Evolutionary conservation across 2,797 vertebrate species (phyloP).

Genomic region (Anisognathus igniventris): DNA sequence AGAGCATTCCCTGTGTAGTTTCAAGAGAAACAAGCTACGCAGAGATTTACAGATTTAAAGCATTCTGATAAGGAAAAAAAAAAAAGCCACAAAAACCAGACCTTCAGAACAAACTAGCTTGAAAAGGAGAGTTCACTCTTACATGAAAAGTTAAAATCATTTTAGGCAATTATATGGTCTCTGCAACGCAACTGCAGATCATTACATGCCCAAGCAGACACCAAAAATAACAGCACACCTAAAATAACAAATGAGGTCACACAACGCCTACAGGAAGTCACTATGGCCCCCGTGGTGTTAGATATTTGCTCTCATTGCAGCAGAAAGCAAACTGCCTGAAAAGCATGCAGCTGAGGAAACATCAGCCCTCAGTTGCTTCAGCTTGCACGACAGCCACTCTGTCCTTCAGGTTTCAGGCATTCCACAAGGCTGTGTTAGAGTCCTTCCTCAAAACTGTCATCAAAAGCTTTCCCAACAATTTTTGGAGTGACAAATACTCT

Average conservation of each 20-base stretch:
- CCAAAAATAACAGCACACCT: background rate
- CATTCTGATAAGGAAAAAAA: background rate
- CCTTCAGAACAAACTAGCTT: background rate
- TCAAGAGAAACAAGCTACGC: background rate
- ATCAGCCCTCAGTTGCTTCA: background rate
- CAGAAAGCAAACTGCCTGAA: background rate
- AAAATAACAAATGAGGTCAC: slow-evolving; percentile 7
- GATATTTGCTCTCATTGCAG: background rate
- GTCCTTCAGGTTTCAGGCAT: background rate
- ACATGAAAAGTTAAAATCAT: background rate
- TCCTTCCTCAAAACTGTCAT: background rate
- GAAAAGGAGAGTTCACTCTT: background rate
- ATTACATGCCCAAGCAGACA: background rate
- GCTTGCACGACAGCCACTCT: background rate
- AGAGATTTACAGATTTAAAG: slow-evolving; percentile 12
- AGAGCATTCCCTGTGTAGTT: background rate
- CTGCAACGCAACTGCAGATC: background rate
- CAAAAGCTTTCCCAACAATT: background rate
- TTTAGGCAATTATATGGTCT: background rate
- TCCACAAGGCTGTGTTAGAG: rapidly evolving
- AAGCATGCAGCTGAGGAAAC: background rate
- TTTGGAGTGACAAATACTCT: background rate
- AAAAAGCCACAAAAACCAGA: background rate
- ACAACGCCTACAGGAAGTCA: background rate
- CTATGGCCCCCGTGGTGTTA: background rate